Evolutionary conservation across 92 coral and sea anemone genomes (phyloP), one percentile per base, ranked within the genome.

Genomic region (Phenganax marumi): DNA sequence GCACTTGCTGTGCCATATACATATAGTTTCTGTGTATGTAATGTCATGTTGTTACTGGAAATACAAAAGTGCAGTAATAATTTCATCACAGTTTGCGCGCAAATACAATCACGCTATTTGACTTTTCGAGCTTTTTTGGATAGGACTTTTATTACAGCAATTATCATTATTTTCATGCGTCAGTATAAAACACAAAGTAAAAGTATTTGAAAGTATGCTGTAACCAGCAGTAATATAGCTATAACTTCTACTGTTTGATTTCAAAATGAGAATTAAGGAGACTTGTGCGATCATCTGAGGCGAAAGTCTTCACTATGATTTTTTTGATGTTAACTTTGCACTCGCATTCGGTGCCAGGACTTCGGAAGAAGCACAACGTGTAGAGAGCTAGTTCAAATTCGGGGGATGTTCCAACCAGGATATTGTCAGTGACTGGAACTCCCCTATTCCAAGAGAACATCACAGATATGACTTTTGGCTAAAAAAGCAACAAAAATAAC

Each of bases 311-410:
- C 24, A 83, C 72, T 13, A 73, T 19, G 26, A 83, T 43, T 21
- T 52, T 21, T 50, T 74, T 68, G 22, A 48, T 46, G 26, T 77
- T 77, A 0, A 83, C 47, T 19, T 50, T 62, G 16, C 86, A 83
- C 65, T 76, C 71, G 50, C 86, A 83, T 50, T 58, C 73, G 52
- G 61, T 16, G 17, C 56, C 74, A 3, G 86, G 81, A 47, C 52
- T 52, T 14, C 43, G 47, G 81, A 71, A 73, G 71, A 83, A 83
- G 43, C 86, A 83, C 73, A 83, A 55, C 12, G 86, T 83, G 51
- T 83, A 83, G 14, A 83, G 75, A 0, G 86, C 86, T 8, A 83
- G 53, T 57, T 83, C 86, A 24, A 83, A 83, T 52, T 83, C 86
- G 0, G 86, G 86, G 8, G 81, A 58, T 0, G 81, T 83, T 17